These are phyloP conservation scores for Drosophila seguyi DNA, from an alignment of 1,140 invertebrate species.

Conservation along the genomic window DNA sequence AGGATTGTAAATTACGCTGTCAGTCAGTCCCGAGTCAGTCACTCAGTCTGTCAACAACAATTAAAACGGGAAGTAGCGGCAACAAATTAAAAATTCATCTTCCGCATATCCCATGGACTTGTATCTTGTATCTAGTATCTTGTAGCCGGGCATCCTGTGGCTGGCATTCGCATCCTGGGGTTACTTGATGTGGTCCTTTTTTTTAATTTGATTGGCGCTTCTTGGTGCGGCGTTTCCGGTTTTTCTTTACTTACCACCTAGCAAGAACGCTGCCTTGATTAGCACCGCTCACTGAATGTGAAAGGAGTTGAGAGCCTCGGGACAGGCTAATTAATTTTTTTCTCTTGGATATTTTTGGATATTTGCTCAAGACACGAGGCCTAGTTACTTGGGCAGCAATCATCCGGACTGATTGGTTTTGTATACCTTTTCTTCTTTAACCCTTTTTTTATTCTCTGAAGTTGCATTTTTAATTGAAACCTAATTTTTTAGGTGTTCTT, in stretches of 20 bases:
- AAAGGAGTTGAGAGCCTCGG: slow-evolving; percentile 18
- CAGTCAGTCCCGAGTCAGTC: slow-evolving; percentile 60
- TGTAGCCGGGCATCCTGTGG: slow-evolving; percentile 14
- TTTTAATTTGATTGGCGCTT: slow-evolving; percentile 73
- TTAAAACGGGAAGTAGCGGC: slow-evolving; percentile 80
- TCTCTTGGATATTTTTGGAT: slow-evolving; percentile 48
- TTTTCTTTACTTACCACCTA: slow-evolving; percentile 56
- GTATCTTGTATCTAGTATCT: slow-evolving; percentile 48
- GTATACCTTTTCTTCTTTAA: neutral
- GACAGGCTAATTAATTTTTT: slow-evolving; percentile 65
- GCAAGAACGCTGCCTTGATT: slow-evolving; percentile 49
- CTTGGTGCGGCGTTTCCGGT: slow-evolving; percentile 62
- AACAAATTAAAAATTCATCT: slow-evolving; percentile 84
- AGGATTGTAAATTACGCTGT: slow-evolving; percentile 82
- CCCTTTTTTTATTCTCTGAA: neutral
- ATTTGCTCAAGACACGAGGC: slow-evolving; percentile 53
- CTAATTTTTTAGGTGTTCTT: slow-evolving; percentile 35
- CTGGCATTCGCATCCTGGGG: slow-evolving; percentile 34
- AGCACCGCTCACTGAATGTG: slow-evolving; percentile 21
- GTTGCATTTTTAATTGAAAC: slow-evolving; percentile 38
- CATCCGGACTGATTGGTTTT: neutral
- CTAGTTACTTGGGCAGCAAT: slow-evolving; percentile 7
- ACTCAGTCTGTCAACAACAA: slow-evolving; percentile 78
- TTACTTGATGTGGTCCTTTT: slow-evolving; percentile 46
- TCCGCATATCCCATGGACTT: slow-evolving; percentile 58